A percentile compares a stretch with the other conserved stretches of the same genome.
Conservation (phyloP, 2,113 vertebrate species). For the Ptyas mucosa region DNA sequence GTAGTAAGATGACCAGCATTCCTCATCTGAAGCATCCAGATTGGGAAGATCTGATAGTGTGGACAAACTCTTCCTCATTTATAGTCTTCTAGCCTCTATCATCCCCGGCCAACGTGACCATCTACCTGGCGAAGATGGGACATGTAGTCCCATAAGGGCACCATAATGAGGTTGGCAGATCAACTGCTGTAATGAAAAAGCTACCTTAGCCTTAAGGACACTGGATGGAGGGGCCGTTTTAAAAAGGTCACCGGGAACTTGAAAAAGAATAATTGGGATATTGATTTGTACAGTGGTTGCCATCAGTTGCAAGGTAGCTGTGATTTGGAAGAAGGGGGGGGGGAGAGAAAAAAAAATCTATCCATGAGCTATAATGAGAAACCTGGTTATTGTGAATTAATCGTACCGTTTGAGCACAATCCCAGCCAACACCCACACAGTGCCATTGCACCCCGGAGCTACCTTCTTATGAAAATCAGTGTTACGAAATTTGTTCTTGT, state of each 20-base stretch:
- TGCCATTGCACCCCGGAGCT: constrained; percentile 37
- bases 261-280: constrained; percentile 30
- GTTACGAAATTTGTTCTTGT: constrained; percentile 30
- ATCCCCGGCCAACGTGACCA: neutral
- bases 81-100: neutral
- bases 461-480: constrained; percentile 43
- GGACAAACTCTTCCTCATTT: neutral
- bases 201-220: constrained; percentile 25
- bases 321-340: neutral
- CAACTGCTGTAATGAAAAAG: neutral
- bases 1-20: neutral
- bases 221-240: constrained; percentile 17
- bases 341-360: constrained; percentile 36
- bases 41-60: neutral
- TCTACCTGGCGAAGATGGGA: neutral
- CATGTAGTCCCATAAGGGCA: neutral
- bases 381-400: constrained; percentile 28
- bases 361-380: constrained; percentile 23
- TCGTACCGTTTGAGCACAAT: constrained; percentile 30
- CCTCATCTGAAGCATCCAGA: neutral
- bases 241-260: constrained; percentile 36
- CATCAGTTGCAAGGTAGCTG: constrained; percentile 31
- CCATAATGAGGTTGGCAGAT: neutral
- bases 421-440: constrained; percentile 3
- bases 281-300: constrained; percentile 42